Evolutionary conservation across 35 echinoderm and acorn worm species (phyloP).

Genomic region (Acanthaster planci): DNA sequence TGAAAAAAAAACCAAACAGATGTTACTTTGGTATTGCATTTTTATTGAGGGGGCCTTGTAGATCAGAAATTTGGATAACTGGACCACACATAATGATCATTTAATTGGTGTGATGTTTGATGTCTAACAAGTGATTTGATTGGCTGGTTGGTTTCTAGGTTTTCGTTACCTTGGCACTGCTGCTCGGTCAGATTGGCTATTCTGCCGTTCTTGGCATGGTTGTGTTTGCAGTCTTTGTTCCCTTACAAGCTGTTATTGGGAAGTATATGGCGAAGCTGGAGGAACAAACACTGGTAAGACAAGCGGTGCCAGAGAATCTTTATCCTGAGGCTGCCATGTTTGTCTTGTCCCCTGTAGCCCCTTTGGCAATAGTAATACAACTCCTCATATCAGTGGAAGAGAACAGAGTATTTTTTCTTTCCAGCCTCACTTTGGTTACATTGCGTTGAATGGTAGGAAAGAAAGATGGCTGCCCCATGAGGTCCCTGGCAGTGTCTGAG

Average conservation of each 20-base stretch:
- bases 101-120: too few relatives aligned
- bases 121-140: not conserved
- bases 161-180: slow-evolving; percentile 47
- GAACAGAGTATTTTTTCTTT: too few relatives aligned
- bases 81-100: slow-evolving; percentile 35
- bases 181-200: slow-evolving; percentile 60
- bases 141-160: slow-evolving; percentile 30
- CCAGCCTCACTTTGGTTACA: too few relatives aligned
- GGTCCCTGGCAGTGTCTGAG: too few relatives aligned
- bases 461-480: too few relatives aligned
- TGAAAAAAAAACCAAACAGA: too few relatives aligned
- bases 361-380: too few relatives aligned
- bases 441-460: too few relatives aligned
- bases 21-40: too few relatives aligned
- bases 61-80: not conserved
- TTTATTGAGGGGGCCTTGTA: not conserved
- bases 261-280: slow-evolving; percentile 60
- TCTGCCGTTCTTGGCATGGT: slow-evolving; percentile 63
- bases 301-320: too few relatives aligned
- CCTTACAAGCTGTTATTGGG: slow-evolving; percentile 57
- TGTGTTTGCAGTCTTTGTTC: slow-evolving; percentile 58
- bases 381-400: too few relatives aligned
- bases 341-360: too few relatives aligned
- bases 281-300: slow-evolving; percentile 66
- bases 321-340: not conserved